These are phyloP conservation scores for Daubentonia madagascariensis DNA, from an alignment of 2,113 vertebrate species.

Conservation along the genomic window DNA sequence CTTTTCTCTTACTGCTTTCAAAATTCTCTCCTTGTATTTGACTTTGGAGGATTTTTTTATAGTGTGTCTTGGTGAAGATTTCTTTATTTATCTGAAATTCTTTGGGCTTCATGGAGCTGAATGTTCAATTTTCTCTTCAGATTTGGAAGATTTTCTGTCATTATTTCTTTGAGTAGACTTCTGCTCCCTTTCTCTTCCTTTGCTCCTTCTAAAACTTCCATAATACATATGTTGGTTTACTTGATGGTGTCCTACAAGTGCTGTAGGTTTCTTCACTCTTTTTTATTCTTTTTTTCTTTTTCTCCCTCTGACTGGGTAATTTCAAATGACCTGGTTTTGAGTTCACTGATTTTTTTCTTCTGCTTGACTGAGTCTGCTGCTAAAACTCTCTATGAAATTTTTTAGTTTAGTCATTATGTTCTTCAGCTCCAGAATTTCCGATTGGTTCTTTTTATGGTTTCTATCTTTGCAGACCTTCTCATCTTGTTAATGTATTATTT, in stretches of 20 bases:
- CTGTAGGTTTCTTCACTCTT: background rate
- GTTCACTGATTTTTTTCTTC: background rate
- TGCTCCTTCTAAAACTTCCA: background rate
- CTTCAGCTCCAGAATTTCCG: background rate
- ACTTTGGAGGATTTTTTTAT: background rate
- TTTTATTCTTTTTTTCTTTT: background rate
- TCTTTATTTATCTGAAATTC: background rate
- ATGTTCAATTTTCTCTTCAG: background rate
- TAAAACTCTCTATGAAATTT: background rate
- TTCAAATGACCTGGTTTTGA: background rate
- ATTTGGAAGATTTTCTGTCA: background rate
- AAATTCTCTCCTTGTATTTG: background rate
- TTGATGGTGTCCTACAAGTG: background rate
- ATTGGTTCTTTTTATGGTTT: background rate
- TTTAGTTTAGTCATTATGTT: background rate
- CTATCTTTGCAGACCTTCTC: background rate
- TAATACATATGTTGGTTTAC: background rate
- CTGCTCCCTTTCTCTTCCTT: background rate
- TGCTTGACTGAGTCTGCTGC: background rate
- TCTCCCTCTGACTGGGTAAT: background rate
- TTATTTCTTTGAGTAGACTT: background rate
- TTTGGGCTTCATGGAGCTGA: background rate
- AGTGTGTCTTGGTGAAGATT: background rate
- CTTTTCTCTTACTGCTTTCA: background rate
- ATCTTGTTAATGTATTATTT: background rate